phyloP scores from a whole-genome alignment of 1,140 invertebrate species.

The Pseudomyrmex concolor region DNA sequence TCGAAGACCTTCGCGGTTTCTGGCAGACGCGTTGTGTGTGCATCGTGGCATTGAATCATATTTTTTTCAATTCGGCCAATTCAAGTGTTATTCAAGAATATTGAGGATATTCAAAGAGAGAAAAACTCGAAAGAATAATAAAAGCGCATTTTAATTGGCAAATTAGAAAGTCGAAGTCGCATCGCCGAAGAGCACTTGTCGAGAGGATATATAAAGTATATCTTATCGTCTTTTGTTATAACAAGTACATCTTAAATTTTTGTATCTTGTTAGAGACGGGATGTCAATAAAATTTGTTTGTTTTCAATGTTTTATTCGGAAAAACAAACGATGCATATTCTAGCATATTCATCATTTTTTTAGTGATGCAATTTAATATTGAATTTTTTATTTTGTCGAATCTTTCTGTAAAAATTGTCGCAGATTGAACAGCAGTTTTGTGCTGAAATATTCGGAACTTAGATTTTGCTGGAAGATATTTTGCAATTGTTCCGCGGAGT shows the following conservation, averaged over 20 bases:
- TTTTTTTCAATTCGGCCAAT: not conserved
- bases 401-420: not conserved
- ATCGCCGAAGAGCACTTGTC: no score
- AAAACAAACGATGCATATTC: no score
- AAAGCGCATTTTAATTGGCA: not conserved
- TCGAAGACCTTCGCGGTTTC: constrained; percentile 46
- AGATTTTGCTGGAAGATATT: constrained; percentile 2
- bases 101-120: not conserved
- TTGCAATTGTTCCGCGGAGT: not conserved
- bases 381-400: no score
- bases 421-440: not conserved
- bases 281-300: no score
- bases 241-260: no score
- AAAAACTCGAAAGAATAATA: not conserved
- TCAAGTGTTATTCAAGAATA: not conserved
- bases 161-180: no score
- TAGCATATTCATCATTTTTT: no score
- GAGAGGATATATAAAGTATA: no score
- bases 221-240: no score
- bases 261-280: no score
- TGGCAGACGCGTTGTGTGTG: constrained; percentile 16
- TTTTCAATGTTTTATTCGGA: no score
- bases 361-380: no score
- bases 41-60: not conserved
- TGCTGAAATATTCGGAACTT: not conserved